A percentile compares a stretch with the other conserved stretches of the same genome.
These are phyloP conservation scores for Sepioteuthis lessoniana DNA, from an alignment of 2,888 invertebrate species.

Conservation along the genomic window DNA sequence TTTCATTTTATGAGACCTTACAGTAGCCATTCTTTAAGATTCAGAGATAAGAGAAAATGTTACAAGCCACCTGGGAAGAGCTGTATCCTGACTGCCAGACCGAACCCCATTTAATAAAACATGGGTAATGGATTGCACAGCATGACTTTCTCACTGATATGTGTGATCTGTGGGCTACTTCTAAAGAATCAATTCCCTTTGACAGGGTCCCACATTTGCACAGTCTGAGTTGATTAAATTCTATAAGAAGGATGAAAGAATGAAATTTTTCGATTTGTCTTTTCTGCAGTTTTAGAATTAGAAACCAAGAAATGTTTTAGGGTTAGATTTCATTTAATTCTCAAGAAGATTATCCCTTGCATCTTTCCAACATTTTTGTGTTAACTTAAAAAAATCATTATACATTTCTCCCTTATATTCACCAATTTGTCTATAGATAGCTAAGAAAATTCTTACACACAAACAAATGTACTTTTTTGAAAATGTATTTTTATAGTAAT, in stretches of 20 bases:
- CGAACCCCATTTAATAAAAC: neutral
- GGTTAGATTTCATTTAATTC: neutral
- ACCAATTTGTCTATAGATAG: neutral
- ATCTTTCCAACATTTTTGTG: neutral
- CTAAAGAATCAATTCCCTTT: neutral
- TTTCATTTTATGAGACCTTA: neutral
- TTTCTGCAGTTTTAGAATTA: neutral
- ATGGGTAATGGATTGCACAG: neutral
- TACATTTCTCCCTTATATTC: neutral
- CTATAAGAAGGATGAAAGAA: neutral
- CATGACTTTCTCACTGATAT: too few species aligned
- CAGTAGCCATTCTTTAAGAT: neutral
- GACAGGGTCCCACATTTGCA: neutral
- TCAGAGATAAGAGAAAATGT: neutral
- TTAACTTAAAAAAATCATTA: neutral
- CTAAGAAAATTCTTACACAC: too few species aligned
- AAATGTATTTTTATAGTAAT: too few species aligned
- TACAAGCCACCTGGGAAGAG: neutral
- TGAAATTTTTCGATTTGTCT: neutral
- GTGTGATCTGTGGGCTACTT: neutral
- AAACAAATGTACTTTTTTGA: too few species aligned
- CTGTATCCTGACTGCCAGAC: neutral
- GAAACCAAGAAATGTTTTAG: neutral
- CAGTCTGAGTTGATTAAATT: neutral
- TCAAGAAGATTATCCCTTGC: neutral